Conservation (phyloP, 2,888 invertebrate genomes). For the Erebia palarica region DNA sequence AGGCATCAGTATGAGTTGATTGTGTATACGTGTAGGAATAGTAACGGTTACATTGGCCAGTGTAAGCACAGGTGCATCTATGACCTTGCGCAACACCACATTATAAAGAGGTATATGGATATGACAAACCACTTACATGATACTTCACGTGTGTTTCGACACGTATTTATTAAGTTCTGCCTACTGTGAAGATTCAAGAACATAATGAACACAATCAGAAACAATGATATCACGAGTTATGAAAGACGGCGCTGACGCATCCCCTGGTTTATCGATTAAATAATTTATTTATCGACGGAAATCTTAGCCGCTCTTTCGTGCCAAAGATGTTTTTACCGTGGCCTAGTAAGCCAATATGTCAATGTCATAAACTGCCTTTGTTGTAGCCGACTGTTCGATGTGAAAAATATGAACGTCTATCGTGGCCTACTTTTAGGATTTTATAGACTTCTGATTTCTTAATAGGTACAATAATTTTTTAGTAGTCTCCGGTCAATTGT, state of each 20-base stretch:
- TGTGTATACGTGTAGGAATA: not conserved
- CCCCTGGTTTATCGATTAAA: slow-evolving; percentile 48
- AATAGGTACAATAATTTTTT: not conserved
- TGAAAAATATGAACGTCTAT: slow-evolving; percentile 35
- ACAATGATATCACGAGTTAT: slow-evolving; percentile 60
- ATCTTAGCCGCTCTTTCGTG: slow-evolving; percentile 56
- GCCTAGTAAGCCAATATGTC: slow-evolving; percentile 72
- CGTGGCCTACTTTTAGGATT: slow-evolving; percentile 19
- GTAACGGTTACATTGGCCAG: slow-evolving; percentile 16
- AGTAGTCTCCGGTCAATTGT: not conserved
- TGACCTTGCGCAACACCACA: slow-evolving; percentile 70
- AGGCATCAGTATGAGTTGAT: not conserved
- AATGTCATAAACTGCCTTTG: slow-evolving; percentile 63
- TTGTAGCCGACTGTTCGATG: slow-evolving; percentile 40
- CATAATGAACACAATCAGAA: slow-evolving; percentile 48
- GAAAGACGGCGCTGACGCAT: slow-evolving; percentile 46
- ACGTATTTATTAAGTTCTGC: slow-evolving; percentile 29
- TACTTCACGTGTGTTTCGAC: slow-evolving; percentile 21
- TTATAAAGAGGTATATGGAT: slow-evolving; percentile 31
- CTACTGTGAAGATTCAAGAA: slow-evolving; percentile 25
- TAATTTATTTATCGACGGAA: slow-evolving; percentile 68
- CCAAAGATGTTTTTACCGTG: slow-evolving; percentile 54
- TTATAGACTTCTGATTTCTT: slow-evolving; percentile 6
- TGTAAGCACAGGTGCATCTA: slow-evolving; percentile 62
- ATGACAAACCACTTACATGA: slow-evolving; percentile 25